phyloP scores from a whole-genome alignment of 1,140 invertebrate genomes.

The Ectropis grisescens region DNA sequence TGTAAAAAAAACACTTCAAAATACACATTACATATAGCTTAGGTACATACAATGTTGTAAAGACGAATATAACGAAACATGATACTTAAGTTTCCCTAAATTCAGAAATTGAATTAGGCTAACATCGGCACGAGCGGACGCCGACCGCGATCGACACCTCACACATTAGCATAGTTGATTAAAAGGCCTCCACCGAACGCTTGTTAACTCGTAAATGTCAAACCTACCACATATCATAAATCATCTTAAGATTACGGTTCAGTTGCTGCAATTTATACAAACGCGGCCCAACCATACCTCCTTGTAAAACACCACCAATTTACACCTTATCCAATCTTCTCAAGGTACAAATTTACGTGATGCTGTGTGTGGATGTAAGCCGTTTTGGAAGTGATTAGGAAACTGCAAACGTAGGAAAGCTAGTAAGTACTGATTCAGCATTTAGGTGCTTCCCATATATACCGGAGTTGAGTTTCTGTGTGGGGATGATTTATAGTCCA shows the following conservation, averaged over 20 bases:
- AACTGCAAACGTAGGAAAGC: slow-evolving; percentile 46
- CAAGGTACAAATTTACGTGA: slow-evolving; percentile 16
- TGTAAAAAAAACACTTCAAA: too few relatives aligned
- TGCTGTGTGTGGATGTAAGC: slow-evolving; percentile 7
- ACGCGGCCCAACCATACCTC: slow-evolving; percentile 19
- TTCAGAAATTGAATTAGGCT: slow-evolving; percentile 54
- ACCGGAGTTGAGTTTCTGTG: slow-evolving; percentile 36
- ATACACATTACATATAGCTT: too few relatives aligned
- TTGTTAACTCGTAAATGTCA: slow-evolving; percentile 65
- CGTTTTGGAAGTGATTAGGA: slow-evolving; percentile 12
- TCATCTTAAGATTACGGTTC: slow-evolving; percentile 61
- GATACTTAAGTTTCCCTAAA: slow-evolving; percentile 41
- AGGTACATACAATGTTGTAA: too few relatives aligned
- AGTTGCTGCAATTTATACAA: slow-evolving; percentile 33
- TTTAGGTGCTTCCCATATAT: slow-evolving; percentile 31
- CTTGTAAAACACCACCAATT: slow-evolving; percentile 15
- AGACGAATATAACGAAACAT: too few relatives aligned
- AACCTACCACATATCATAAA: slow-evolving; percentile 62
- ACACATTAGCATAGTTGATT: slow-evolving; percentile 68
- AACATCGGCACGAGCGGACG: slow-evolving; percentile 60
- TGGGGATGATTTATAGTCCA: slow-evolving; percentile 58
- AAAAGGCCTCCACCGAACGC: slow-evolving; percentile 51
- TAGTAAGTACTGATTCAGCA: slow-evolving; percentile 47
- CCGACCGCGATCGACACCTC: too few relatives aligned
- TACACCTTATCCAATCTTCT: slow-evolving; percentile 7